A percentile compares a stretch with the other conserved stretches of the same genome.
phyloP scores from a whole-genome alignment of 2,113 vertebrate genomes.

The Gymnarchus niloticus region DNA sequence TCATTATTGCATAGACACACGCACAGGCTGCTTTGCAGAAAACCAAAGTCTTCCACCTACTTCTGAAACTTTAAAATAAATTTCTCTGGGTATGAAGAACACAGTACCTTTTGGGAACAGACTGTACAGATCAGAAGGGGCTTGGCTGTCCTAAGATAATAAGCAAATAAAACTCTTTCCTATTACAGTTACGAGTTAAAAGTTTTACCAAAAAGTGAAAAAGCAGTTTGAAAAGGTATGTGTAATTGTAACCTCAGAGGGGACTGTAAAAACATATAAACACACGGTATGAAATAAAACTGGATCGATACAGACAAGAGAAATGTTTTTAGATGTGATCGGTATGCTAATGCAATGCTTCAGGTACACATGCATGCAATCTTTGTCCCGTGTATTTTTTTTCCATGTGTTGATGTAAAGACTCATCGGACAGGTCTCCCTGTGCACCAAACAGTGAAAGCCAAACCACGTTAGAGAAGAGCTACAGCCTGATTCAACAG shows the following conservation, averaged over 20 bases:
- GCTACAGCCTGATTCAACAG: not conserved
- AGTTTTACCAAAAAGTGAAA: not conserved
- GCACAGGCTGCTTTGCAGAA: not conserved
- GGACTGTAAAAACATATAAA: not conserved
- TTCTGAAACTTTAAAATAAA: not conserved
- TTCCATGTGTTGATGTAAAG: not conserved
- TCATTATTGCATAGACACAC: not conserved
- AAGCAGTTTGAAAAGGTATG: not conserved
- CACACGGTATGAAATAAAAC: not conserved
- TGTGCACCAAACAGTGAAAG: not conserved
- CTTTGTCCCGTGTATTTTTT: conserved; percentile 1
- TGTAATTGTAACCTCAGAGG: not conserved
- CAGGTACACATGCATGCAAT: not conserved
- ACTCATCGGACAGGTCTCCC: not conserved
- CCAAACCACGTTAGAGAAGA: not conserved
- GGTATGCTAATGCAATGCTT: conserved; percentile 13
- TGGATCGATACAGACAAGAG: not conserved
- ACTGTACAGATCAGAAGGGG: not conserved
- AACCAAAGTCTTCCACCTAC: not conserved
- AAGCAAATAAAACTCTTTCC: not conserved
- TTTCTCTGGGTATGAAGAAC: not conserved
- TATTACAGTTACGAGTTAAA: not conserved
- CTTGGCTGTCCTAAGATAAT: not conserved
- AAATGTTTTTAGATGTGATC: conserved; percentile 19
- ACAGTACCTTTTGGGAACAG: not conserved